Evolutionary conservation across 2,888 invertebrate species (phyloP), one percentile per base, ranked within the genome.

Genomic region (Anoplius nigerrimus): DNA sequence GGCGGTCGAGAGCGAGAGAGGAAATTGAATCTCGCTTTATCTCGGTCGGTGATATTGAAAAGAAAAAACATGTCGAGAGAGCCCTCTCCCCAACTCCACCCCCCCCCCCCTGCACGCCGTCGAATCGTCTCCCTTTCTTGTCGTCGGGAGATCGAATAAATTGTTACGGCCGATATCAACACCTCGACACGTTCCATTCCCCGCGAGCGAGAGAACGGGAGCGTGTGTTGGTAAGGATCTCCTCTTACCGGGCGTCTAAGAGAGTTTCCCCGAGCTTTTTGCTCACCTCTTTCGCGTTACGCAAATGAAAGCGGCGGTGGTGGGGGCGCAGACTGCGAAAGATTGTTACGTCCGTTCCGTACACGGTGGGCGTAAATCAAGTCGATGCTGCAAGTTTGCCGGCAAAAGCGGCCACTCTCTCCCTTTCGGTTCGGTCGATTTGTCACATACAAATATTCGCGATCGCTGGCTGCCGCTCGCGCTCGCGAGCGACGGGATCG

Each of bases 11-110:
- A 66, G 74, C 74, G 75, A 77, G 66, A 79, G 77, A 84, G 83
- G 85, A 86, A 87, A 87, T 87, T 87, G 87, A 87, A 87, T 87
- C 82, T 83, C 75, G 81, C 81, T 85, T 85, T 86, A 87, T 87
- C 87, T 85, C 68, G 75, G 78, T 73, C 72, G 72, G 48, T 68
- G 78, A 77, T 80, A 80, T 81, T 78, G 76, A 71, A 72, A 73
- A 65, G 71, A 71, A 78, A 63, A 24, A 45, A 55, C 48, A 71
- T 61, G 48, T 11, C 62, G 56, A 57, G 63, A 66, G 59, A 46
- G 43, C 54, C 55, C 53, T 62, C 43, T 45, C n/a, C 20, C 34
- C 73, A 72, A 74, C 72, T 66, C 68, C n/a, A n/a, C n/a, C 43
- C 67, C 18, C 66, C 21, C 64, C 21, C 67, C 69, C 72, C 59